phyloP scores from a whole-genome alignment of 2,797 vertebrate genomes.

The Rhodeus uyekii region DNA sequence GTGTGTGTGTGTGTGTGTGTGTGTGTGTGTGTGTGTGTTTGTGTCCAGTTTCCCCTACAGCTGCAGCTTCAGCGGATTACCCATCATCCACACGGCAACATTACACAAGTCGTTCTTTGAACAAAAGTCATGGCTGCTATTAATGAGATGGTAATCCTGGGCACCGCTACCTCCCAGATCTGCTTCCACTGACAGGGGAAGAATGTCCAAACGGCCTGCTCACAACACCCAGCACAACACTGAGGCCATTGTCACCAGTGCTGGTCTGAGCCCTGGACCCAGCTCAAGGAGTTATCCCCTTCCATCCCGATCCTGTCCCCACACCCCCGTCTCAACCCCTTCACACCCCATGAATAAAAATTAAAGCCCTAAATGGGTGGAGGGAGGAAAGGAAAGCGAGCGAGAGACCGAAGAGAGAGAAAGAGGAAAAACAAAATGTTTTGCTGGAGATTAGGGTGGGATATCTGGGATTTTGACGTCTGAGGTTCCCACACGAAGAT shows the following conservation, averaged over 20 bases:
- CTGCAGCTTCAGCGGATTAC: constrained; percentile 99
- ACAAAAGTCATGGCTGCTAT: constrained; percentile 99
- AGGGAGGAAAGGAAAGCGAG: constrained; percentile 81
- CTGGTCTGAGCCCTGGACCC: constrained; percentile 93
- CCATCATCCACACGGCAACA: constrained; percentile 99
- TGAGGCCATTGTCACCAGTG: constrained; percentile 89
- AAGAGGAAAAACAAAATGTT: constrained; percentile 76
- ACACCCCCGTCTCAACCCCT: constrained; percentile 80
- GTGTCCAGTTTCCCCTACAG: constrained; percentile 85
- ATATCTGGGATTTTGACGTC: constrained; percentile 85
- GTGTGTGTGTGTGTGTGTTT: constrained; percentile 33
- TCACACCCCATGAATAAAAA: constrained; percentile 85
- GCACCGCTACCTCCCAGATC: constrained; percentile 99
- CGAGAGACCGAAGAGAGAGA: constrained; percentile 62
- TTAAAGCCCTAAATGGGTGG: constrained; percentile 76
- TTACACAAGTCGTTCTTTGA: constrained; percentile 99
- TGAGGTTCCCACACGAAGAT: constrained; percentile 97
- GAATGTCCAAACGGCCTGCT: constrained; percentile 95
- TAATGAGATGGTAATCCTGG: constrained; percentile 99
- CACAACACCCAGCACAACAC: constrained; percentile 92
- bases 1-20: constrained; percentile 41
- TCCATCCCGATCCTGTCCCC: constrained; percentile 79
- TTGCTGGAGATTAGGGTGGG: constrained; percentile 76
- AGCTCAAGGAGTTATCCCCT: constrained; percentile 89
- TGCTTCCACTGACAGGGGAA: constrained; percentile 99